These are phyloP conservation scores for Aurelia coerulea DNA, from an alignment of 30 jellyfish, hydroid and myxozoan species.

Conservation along the genomic window DNA sequence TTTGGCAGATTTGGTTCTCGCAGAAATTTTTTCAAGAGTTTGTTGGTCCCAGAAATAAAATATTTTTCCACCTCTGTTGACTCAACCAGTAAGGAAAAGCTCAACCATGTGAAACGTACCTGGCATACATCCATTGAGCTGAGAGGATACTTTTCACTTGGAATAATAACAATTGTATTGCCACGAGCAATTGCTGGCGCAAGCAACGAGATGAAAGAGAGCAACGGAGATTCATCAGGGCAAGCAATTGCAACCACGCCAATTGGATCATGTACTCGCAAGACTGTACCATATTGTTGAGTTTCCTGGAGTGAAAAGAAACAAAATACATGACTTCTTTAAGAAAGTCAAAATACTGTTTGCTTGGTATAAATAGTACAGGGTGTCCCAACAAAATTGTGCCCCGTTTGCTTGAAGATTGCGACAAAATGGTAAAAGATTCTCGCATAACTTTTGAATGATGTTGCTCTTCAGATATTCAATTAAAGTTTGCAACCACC, in stretches of 20 bases:
- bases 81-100: too few species aligned
- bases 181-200: slow-evolving; percentile 98
- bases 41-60: too few species aligned
- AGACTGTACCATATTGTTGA: slow-evolving; percentile 94
- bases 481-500: too few species aligned
- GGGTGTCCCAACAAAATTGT: too few species aligned
- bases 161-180: slow-evolving; percentile 80
- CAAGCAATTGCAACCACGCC: slow-evolving; percentile 95
- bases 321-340: neutral
- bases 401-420: too few species aligned
- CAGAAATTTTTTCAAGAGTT: too few species aligned
- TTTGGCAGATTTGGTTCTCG: too few species aligned
- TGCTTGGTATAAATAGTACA: too few species aligned
- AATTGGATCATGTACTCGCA: slow-evolving; percentile 94
- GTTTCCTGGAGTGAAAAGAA: slow-evolving; percentile 74
- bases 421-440: too few species aligned
- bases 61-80: too few species aligned
- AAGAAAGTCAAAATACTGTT: neutral
- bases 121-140: slow-evolving; percentile 89
- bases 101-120: slow-evolving; percentile 40
- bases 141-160: slow-evolving; percentile 91
- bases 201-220: slow-evolving; percentile 83
- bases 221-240: slow-evolving; percentile 95
- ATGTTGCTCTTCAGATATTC: too few species aligned
- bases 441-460: too few species aligned